Evolutionary conservation across 1,140 invertebrate species (phyloP), one percentile per base, ranked within the genome.

Genomic region (Caenorhabditis elegans): DNA sequence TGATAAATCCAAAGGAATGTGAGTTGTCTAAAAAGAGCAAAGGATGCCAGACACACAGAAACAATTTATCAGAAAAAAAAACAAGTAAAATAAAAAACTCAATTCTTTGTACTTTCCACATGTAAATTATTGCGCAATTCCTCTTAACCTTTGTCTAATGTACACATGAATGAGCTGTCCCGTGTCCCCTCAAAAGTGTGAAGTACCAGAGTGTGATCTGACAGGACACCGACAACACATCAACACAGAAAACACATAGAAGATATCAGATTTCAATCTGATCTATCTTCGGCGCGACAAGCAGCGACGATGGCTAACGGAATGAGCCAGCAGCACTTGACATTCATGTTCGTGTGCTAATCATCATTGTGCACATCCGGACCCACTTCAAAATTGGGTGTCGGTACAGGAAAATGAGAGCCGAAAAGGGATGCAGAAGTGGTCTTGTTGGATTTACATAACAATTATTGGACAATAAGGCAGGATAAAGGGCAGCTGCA

Each of bases 311-410:
- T 26, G 8, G 51, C 3, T 10, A 55, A 19, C 8, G 51, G 24
- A 26, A 28, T 8, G 24, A 2, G n/a, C n/a, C n/a, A n/a, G n/a
- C n/a, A n/a, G n/a, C 55, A 60, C 55, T 60, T 60, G 55, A 60
- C 55, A 60, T 60, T 60, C 55, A 60, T 60, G 55, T 60, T 60
- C 55, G 55, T 60, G 55, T 60, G 28, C 55, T 60, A 60, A 60
- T 60, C 55, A 60, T 17, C 55, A 34, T 60, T 60, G 55, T 60
- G 55, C 55, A 60, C 55, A 60, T 60, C 55, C 55, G 55, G 55
- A 26, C 22, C 51, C 55, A 24, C 55, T 60, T 60, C 26, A n/a
- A 22, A 34, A n/a, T 26, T 10, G n/a, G 24, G 39, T 43, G 39
- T 43, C 39, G 15, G 22, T 8, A 34, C 55, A 19, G 55, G 34